Conservation (phyloP, 2,113 vertebrate species). For the Chitala chitala region DNA sequence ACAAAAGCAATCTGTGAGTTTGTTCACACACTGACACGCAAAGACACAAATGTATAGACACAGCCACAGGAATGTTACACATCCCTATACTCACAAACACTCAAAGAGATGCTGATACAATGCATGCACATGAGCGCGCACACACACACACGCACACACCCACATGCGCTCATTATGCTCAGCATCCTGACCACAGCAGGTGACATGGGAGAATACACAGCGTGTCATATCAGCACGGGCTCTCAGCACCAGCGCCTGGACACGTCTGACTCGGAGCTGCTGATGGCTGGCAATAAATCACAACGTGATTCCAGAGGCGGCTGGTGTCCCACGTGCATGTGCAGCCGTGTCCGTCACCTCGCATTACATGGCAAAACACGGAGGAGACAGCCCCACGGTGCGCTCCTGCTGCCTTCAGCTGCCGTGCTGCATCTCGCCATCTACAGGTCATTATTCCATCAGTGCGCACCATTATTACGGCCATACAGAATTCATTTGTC, state of each 20-base stretch:
- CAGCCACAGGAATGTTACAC: no score
- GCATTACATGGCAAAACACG: slow-evolving; percentile 24
- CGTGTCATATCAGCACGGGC: slow-evolving; percentile 23
- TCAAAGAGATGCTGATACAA: no score
- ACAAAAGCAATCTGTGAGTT: no score
- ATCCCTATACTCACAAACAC: no score
- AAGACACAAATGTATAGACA: no score
- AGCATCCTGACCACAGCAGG: slow-evolving; percentile 20
- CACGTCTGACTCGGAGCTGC: slow-evolving; percentile 28
- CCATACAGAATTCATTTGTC: neutral
- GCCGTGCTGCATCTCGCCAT: neutral
- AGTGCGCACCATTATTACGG: neutral
- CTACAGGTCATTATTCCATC: neutral
- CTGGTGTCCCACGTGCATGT: slow-evolving; percentile 13
- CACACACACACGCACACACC: slow-evolving; percentile 15
- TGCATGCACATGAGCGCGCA: slow-evolving; percentile 1
- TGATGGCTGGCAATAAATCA: slow-evolving; percentile 34
- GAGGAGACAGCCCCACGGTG: slow-evolving; percentile 20
- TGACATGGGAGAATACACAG: slow-evolving; percentile 15
- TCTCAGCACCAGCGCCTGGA: slow-evolving; percentile 3
- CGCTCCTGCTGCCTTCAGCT: slow-evolving; percentile 5
- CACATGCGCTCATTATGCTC: no score
- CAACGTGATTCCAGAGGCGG: slow-evolving; percentile 16
- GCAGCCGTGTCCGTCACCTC: slow-evolving; percentile 26
- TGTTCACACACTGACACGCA: no score